phyloP scores from a whole-genome alignment of 1,140 invertebrate species.

The Metopolophium dirhodum region DNA sequence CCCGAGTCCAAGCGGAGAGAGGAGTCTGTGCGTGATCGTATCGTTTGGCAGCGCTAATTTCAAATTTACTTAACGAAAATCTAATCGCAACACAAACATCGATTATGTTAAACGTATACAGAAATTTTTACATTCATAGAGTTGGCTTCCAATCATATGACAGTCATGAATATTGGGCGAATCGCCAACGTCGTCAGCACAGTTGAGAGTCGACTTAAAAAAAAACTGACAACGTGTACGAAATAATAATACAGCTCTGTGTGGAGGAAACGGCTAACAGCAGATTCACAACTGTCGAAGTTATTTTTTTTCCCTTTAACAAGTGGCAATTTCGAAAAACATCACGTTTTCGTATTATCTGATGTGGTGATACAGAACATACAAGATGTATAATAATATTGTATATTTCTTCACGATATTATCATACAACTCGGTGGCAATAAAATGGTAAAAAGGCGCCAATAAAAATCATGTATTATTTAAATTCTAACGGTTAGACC shows the following conservation, averaged over 20 bases:
- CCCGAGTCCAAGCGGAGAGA: neutral
- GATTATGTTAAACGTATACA: neutral
- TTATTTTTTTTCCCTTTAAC: neutral
- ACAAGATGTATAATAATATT: neutral
- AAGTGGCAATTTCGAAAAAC: slow-evolving; percentile 2
- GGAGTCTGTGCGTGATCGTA: neutral
- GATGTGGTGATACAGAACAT: neutral
- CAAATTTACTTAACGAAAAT: neutral
- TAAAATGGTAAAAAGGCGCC: neutral
- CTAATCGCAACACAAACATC: neutral
- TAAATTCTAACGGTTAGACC: neutral
- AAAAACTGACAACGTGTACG: neutral
- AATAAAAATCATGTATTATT: neutral
- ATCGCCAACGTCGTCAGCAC: neutral
- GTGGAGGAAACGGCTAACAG: neutral
- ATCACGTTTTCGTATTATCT: slow-evolving; percentile 36
- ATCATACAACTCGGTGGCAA: neutral
- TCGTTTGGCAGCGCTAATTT: neutral
- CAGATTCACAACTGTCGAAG: neutral
- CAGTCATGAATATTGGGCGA: neutral
- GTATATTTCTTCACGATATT: neutral
- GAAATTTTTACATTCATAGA: neutral
- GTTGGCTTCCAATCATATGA: neutral
- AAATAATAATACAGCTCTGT: neutral
- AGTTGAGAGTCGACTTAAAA: neutral